Percentiles rank a stretch among this genome's conserved stretches.
Evolutionary conservation across 2,797 vertebrate genomes (phyloP).

Genomic region (Urosaurus nigricauda): DNA sequence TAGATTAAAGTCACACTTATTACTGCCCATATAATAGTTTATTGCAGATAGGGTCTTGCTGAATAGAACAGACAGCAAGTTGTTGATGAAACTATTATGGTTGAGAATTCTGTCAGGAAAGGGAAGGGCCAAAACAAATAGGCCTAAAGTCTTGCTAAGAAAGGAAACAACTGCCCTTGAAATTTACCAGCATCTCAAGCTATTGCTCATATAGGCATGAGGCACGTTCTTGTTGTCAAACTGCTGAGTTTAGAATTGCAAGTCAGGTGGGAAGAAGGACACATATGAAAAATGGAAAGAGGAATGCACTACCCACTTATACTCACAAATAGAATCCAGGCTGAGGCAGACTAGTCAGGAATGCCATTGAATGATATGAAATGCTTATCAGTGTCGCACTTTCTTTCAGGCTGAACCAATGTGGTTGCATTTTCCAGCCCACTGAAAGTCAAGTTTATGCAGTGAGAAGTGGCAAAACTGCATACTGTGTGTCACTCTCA

Average conservation of each 20-base stretch:
- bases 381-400: slow-evolving; percentile 53
- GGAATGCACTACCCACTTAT: slow-evolving; percentile 33
- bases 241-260: neutral
- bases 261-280: slow-evolving; percentile 24
- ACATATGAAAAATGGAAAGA: slow-evolving; percentile 41
- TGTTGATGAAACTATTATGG: neutral
- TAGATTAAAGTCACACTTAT: too few species aligned
- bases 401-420: slow-evolving; percentile 65
- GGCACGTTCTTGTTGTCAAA: neutral
- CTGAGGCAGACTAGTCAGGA: slow-evolving; percentile 51
- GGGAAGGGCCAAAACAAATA: slow-evolving; percentile 1
- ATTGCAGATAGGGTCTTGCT: neutral
- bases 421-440: slow-evolving; percentile 72
- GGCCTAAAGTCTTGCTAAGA: slow-evolving; percentile 26
- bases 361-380: slow-evolving; percentile 55
- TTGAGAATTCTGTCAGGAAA: slow-evolving; percentile 16
- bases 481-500: slow-evolving; percentile 38
- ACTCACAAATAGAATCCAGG: slow-evolving; percentile 54
- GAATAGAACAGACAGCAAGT: neutral
- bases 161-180: slow-evolving; percentile 32
- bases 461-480: slow-evolving; percentile 61
- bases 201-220: slow-evolving; percentile 15
- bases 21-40: too few species aligned
- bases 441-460: slow-evolving; percentile 65
- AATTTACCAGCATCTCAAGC: neutral